Conservation (phyloP, 2,113 vertebrate species). For the Centropus bengalensis region DNA sequence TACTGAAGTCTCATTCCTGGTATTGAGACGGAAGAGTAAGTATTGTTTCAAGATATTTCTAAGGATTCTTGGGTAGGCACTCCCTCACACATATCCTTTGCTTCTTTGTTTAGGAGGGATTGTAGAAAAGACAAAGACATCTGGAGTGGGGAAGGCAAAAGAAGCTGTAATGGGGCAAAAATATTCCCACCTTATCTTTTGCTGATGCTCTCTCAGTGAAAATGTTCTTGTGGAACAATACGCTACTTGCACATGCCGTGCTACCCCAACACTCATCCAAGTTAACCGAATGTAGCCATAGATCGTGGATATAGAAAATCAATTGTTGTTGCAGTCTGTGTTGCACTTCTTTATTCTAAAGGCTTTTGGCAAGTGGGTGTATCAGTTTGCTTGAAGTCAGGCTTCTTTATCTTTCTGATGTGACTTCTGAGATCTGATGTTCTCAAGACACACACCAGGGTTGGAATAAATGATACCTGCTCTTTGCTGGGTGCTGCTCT, state of each 20-base stretch:
- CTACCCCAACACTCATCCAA: not conserved
- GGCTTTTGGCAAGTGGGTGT: not conserved
- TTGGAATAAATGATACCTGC: not conserved
- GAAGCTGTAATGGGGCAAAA: not conserved
- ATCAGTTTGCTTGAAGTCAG: not conserved
- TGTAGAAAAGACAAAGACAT: not conserved
- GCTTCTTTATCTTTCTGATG: not conserved
- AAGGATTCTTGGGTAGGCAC: not conserved
- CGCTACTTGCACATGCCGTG: rapidly evolving
- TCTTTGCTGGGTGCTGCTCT: not conserved
- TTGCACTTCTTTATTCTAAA: not conserved
- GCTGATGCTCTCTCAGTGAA: not conserved
- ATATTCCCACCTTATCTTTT: not conserved
- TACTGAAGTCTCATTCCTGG: not conserved
- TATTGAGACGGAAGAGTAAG: not conserved
- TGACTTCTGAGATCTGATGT: not conserved
- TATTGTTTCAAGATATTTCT: not conserved
- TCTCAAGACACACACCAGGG: not conserved
- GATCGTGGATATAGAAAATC: not conserved
- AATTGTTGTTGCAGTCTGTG: not conserved
- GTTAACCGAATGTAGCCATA: not conserved
- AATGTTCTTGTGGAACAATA: not conserved
- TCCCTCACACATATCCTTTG: not conserved
- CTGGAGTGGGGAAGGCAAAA: not conserved
- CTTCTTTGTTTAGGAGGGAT: not conserved